Evolutionary conservation across 2,888 invertebrate genomes (phyloP).

Genomic region (Leptinotarsa rubiginosa): DNA sequence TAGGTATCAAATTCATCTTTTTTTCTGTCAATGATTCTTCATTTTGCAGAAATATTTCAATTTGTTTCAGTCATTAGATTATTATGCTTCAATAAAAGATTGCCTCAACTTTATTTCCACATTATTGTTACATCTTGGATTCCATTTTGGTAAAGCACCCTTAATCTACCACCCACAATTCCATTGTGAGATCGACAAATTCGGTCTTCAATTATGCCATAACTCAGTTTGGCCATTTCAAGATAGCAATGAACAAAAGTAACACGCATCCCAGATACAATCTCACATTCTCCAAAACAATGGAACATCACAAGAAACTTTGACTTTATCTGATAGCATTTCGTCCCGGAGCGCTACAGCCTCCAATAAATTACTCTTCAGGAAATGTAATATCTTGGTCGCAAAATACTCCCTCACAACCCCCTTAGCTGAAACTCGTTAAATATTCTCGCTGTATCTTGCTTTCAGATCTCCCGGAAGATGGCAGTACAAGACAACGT

Average conservation of each 20-base stretch:
- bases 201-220: neutral
- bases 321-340: constrained; percentile 30
- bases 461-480: constrained; percentile 77
- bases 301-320: constrained; percentile 26
- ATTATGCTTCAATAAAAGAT: too few relatives aligned
- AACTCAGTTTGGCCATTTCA: neutral
- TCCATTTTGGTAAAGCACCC: too few relatives aligned
- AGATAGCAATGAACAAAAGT: neutral
- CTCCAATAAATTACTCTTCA: constrained; percentile 37
- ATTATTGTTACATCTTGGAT: too few relatives aligned
- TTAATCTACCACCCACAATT: too few relatives aligned
- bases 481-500: constrained; percentile 92
- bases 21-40: too few relatives aligned
- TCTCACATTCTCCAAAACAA: neutral
- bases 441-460: constrained; percentile 41
- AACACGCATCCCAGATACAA: neutral
- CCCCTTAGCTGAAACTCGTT: constrained; percentile 34
- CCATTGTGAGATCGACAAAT: neutral
- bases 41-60: too few relatives aligned
- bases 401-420: constrained; percentile 29
- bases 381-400: constrained; percentile 35
- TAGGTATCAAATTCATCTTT: too few relatives aligned
- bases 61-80: too few relatives aligned
- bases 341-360: constrained; percentile 18
- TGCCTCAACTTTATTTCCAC: too few relatives aligned